These are phyloP conservation scores for Diprion similis DNA, from an alignment of 1,140 invertebrate species.

Conservation along the genomic window DNA sequence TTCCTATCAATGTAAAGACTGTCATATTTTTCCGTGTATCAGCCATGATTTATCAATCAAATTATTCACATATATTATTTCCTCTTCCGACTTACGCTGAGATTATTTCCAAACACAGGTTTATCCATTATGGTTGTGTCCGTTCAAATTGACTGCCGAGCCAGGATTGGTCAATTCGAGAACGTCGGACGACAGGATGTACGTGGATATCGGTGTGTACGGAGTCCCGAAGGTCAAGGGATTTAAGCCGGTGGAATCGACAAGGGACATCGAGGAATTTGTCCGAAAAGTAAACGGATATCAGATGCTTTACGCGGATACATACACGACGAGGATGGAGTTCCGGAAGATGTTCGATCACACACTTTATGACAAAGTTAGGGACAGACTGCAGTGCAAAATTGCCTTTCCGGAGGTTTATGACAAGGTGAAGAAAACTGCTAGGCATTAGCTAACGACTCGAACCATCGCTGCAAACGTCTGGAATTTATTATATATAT, in stretches of 20 bases:
- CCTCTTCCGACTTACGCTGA: background rate
- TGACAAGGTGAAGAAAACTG: constrained; percentile 78
- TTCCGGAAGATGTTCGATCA: constrained; percentile 88
- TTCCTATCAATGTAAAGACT: background rate
- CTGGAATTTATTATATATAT: no score
- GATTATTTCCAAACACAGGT: constrained; percentile 61
- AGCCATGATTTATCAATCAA: no score
- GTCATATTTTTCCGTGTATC: no score
- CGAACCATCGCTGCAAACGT: background rate
- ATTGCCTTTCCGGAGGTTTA: constrained; percentile 85
- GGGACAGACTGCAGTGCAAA: constrained; percentile 67
- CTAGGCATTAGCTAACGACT: constrained; percentile 50
- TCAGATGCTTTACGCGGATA: constrained; percentile 89
- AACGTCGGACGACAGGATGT: constrained; percentile 66
- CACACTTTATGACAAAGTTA: constrained; percentile 75
- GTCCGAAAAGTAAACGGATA: constrained; percentile 75
- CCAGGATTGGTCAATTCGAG: constrained; percentile 76
- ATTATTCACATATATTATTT: background rate
- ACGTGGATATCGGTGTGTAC: constrained; percentile 82
- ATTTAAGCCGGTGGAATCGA: constrained; percentile 73
- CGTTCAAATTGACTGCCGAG: constrained; percentile 73
- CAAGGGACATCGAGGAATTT: constrained; percentile 74
- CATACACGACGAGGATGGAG: constrained; percentile 77
- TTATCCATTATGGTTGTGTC: constrained; percentile 87
- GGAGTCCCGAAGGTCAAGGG: constrained; percentile 72